Percentiles rank a stretch among this genome's conserved stretches.
Evolutionary conservation across 2,113 vertebrate genomes (phyloP).

Genomic region (Aldabrachelys gigantea): DNA sequence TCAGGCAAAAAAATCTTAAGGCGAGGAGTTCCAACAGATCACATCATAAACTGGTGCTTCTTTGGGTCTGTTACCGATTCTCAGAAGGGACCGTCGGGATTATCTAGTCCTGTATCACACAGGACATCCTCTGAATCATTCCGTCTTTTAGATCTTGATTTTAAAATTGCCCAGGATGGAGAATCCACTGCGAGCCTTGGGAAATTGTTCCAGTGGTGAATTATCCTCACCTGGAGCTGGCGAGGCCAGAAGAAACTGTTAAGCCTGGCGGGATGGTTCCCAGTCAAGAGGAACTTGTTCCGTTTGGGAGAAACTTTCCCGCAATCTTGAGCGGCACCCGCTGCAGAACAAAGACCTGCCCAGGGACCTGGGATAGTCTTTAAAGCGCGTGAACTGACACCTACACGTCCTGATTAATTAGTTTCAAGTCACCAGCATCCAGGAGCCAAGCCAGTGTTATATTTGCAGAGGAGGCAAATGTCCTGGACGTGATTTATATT

Average conservation of each 20-base stretch:
- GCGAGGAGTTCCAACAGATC: neutral
- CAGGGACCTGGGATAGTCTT: too few relatives aligned
- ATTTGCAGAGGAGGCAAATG: too few relatives aligned
- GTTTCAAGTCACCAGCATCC: too few relatives aligned
- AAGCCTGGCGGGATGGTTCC: neutral
- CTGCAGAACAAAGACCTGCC: too few relatives aligned
- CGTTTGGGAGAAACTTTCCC: neutral
- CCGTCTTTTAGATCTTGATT: neutral
- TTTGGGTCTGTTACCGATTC: neutral
- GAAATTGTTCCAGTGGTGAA: neutral
- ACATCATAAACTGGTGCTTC: neutral
- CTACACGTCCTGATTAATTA: too few relatives aligned
- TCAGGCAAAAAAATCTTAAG: neutral
- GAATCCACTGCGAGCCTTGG: neutral
- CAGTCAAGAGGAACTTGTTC: neutral
- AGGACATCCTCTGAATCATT: neutral
- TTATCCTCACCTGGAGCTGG: neutral
- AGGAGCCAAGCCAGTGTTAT: too few relatives aligned
- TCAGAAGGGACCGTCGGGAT: neutral
- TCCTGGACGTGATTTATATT: too few relatives aligned
- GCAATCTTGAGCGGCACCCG: too few relatives aligned
- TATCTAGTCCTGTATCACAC: neutral
- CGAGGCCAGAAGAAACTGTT: neutral
- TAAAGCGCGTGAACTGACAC: too few relatives aligned
- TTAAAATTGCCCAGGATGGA: neutral